Percentiles rank a stretch among this genome's conserved stretches.
These are phyloP conservation scores for Blastobasis adustella DNA, from an alignment of 2,888 invertebrate species.

Conservation along the genomic window DNA sequence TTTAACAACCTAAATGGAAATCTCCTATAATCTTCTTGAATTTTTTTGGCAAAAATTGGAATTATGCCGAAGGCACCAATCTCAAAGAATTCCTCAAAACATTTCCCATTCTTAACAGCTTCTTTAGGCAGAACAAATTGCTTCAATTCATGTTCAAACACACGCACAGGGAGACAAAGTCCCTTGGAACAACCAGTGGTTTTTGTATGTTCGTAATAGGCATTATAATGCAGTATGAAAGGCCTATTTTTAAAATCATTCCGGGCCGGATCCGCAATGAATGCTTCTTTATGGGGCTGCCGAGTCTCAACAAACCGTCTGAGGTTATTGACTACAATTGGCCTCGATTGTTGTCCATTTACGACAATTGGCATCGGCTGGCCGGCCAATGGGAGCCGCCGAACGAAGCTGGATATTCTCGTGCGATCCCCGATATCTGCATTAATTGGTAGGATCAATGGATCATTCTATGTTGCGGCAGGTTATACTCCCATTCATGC, in stretches of 20 bases:
- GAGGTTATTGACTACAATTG: conserved; percentile 66
- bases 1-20: too few species aligned
- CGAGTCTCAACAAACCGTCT: conserved; percentile 34
- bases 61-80: too few species aligned
- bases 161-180: too few species aligned
- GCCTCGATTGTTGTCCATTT: conserved; percentile 62
- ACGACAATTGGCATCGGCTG: conserved; percentile 51
- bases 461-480: conserved; percentile 36
- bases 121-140: too few species aligned
- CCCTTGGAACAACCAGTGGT: too few species aligned
- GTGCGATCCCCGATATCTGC: conserved; percentile 33
- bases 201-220: too few species aligned
- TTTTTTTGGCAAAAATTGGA: too few species aligned
- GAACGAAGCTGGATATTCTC: conserved; percentile 55
- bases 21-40: too few species aligned
- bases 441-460: conserved; percentile 36
- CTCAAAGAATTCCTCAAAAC: too few species aligned
- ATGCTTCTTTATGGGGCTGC: conserved; percentile 26
- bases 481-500: conserved; percentile 11
- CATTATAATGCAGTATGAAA: too few species aligned
- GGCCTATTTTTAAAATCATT: background rate
- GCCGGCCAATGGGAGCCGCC: conserved; percentile 37
- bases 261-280: conserved; percentile 16
- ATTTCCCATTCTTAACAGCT: too few species aligned
- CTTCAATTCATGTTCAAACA: too few species aligned